A percentile compares a stretch with the other conserved stretches of the same genome.
These are phyloP conservation scores for Thoracochromis brauschi DNA, from an alignment of 2,113 vertebrate species.

Conservation along the genomic window DNA sequence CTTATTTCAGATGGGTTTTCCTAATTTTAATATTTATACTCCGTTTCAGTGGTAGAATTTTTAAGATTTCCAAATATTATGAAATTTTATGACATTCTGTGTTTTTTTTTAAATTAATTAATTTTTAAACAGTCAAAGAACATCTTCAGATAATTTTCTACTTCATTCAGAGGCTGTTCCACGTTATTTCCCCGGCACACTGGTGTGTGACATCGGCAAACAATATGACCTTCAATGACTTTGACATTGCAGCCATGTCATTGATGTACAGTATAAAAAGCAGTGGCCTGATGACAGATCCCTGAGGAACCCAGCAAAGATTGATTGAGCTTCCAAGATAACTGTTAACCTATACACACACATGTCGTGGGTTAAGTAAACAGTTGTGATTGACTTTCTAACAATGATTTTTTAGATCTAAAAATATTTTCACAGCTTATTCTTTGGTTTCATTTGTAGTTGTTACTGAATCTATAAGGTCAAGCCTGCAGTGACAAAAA, in stretches of 20 bases:
- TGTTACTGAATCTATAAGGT: not conserved
- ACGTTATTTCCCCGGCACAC: not conserved
- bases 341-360: not conserved
- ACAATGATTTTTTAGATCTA: not conserved
- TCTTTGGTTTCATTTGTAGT: not conserved
- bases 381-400: not conserved
- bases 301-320: not conserved
- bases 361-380: not conserved
- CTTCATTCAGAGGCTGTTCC: not conserved
- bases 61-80: not conserved
- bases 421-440: not conserved
- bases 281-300: not conserved
- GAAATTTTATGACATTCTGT: not conserved
- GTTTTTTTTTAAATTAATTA: not conserved
- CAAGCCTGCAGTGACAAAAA: not conserved
- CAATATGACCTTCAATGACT: not conserved
- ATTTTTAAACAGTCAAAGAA: not conserved
- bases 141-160: not conserved
- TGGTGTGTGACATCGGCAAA: not conserved
- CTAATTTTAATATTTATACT: not conserved
- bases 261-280: not conserved
- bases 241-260: not conserved
- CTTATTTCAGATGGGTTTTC: not conserved
- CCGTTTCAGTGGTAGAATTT: not conserved
- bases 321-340: not conserved